These are phyloP conservation scores for Oasisia sp. DNA, from an alignment of 2,888 invertebrate species.

Conservation along the genomic window DNA sequence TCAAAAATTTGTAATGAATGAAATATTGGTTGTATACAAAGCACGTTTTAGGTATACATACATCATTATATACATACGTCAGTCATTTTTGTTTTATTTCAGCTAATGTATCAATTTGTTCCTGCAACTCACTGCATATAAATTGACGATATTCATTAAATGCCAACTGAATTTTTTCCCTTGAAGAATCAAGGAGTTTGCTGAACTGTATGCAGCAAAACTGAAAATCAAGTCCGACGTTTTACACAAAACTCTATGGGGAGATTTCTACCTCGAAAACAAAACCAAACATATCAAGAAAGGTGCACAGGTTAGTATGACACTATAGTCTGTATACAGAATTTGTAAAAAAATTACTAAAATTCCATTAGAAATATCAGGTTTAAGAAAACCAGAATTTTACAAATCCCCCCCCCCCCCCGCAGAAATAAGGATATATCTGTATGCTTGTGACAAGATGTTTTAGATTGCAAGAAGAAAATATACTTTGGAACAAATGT, in stretches of 20 bases:
- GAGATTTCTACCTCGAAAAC: conserved; percentile 88
- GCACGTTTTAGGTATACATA: too few relatives aligned
- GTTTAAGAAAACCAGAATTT: neutral
- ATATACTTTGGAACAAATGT: too few relatives aligned
- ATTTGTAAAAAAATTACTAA: neutral
- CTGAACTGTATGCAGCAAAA: conserved; percentile 79
- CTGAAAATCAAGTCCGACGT: conserved; percentile 79
- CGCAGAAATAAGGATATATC: too few relatives aligned
- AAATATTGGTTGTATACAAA: too few relatives aligned
- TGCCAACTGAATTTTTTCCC: neutral
- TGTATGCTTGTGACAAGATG: too few relatives aligned
- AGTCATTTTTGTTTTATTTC: neutral
- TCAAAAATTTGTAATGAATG: too few relatives aligned
- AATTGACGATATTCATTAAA: neutral
- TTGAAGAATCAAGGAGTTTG: conserved; percentile 81
- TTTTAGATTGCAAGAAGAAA: too few relatives aligned
- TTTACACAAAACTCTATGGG: conserved; percentile 88
- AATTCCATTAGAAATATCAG: neutral
- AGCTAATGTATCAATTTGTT: neutral
- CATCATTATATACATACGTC: neutral
- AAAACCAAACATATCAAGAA: conserved; percentile 85
- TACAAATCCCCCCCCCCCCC: too few relatives aligned
- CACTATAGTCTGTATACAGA: neutral
- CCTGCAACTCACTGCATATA: neutral
- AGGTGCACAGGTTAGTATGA: conserved; percentile 79